phyloP scores from a whole-genome alignment of 1,140 invertebrate genomes.

The Leptinotarsa texana region DNA sequence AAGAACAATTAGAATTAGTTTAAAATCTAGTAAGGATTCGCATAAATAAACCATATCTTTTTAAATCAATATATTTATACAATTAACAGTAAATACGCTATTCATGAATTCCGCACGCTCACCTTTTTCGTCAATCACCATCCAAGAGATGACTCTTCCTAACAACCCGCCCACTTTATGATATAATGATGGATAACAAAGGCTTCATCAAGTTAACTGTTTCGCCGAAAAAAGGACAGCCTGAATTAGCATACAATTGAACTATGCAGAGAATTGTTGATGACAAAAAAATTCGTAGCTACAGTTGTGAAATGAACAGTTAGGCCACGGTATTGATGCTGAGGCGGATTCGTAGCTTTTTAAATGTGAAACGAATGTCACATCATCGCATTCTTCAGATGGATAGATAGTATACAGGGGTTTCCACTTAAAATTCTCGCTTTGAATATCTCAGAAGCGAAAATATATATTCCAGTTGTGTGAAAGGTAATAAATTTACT shows the following conservation, averaged over 20 bases:
- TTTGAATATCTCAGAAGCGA: no score
- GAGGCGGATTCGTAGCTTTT: not conserved
- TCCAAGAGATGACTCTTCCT: not conserved
- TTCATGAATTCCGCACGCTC: no score
- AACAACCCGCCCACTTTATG: not conserved
- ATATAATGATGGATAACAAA: slow-evolving; percentile 5
- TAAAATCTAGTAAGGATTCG: no score
- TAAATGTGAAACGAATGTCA: not conserved
- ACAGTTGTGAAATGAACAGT: slow-evolving; percentile 13
- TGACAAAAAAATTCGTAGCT: slow-evolving; percentile 15
- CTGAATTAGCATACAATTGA: slow-evolving; percentile 21
- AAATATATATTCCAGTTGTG: no score
- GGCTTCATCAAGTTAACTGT: slow-evolving; percentile 11
- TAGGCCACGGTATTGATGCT: slow-evolving; percentile 6
- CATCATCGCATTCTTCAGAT: not conserved
- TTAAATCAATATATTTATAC: no score
- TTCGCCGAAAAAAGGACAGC: slow-evolving; percentile 15
- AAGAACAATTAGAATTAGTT: no score
- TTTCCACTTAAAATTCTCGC: no score
- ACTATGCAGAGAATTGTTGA: slow-evolving; percentile 7
- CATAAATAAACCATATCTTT: no score
- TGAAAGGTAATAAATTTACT: no score
- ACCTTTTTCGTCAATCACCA: not conserved
- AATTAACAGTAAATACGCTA: no score
- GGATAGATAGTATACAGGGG: no score